Conservation (phyloP, 2,797 vertebrate genomes). For the Enteromius trimaculatus region DNA sequence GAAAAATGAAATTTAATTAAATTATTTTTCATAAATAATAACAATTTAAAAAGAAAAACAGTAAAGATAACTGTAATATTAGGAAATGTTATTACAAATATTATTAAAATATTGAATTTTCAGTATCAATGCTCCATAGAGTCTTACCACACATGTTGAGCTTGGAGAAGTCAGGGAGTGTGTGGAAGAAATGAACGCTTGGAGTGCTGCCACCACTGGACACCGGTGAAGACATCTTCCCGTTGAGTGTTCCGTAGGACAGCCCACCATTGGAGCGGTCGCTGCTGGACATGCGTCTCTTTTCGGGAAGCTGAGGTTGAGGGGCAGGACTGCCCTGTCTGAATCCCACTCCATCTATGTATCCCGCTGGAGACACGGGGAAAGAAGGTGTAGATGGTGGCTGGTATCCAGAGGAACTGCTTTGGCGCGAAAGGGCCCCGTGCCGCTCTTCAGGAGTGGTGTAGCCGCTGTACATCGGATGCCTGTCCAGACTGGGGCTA, state of each 20-base stretch:
- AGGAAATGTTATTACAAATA: not conserved
- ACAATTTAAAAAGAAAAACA: not conserved
- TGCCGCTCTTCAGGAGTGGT: slow-evolving; percentile 88
- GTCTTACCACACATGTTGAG: slow-evolving; percentile 89
- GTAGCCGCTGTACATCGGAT: slow-evolving; percentile 87
- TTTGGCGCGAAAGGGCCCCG: slow-evolving; percentile 89
- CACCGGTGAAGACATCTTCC: slow-evolving; percentile 85
- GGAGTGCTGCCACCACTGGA: slow-evolving; percentile 80
- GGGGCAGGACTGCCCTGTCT: slow-evolving; percentile 84
- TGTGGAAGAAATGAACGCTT: slow-evolving; percentile 86
- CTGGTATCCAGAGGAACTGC: slow-evolving; percentile 94
- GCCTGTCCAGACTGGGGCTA: slow-evolving; percentile 88
- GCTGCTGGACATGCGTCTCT: slow-evolving; percentile 90
- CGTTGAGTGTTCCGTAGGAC: slow-evolving; percentile 90
- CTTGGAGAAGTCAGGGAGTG: slow-evolving; percentile 95
- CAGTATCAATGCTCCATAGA: not conserved
- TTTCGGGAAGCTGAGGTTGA: slow-evolving; percentile 90
- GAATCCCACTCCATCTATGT: slow-evolving; percentile 79
- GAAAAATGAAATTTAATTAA: too few relatives aligned
- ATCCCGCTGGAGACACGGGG: slow-evolving; percentile 86
- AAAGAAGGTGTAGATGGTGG: slow-evolving; percentile 94
- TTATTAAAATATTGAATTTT: not conserved
- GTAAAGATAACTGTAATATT: not conserved
- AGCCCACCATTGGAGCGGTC: slow-evolving; percentile 86
- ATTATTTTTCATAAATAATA: too few relatives aligned